Percentiles rank a stretch among this genome's conserved stretches.
Evolutionary conservation across 2,797 vertebrate species (phyloP).

Genomic region (Trichosurus vulpecula): DNA sequence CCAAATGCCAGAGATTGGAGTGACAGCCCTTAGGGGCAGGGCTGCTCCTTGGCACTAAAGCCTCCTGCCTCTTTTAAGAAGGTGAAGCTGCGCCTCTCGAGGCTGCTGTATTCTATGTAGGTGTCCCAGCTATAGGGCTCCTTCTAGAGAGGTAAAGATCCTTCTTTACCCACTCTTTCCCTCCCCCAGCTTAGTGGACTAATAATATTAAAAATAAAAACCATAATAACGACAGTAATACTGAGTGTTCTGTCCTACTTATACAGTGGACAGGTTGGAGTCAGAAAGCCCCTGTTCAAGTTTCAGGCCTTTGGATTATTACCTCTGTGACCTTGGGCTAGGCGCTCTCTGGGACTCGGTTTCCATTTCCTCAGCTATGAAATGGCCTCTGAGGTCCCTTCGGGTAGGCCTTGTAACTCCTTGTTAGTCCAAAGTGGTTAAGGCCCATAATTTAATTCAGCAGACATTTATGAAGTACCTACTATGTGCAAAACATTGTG

Average conservation of each 20-base stretch:
- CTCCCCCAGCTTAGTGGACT: background rate
- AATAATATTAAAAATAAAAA: background rate
- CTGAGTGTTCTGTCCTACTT: background rate
- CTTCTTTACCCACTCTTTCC: background rate
- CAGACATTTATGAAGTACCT: background rate
- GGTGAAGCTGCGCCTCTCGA: background rate
- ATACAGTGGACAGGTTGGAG: background rate
- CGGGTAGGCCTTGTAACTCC: background rate
- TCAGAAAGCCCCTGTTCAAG: background rate
- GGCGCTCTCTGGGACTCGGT: background rate
- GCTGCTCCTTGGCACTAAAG: background rate
- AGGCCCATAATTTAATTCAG: background rate
- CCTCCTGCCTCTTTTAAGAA: background rate
- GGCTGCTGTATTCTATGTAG: background rate
- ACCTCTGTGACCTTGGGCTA: background rate
- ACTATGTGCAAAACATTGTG: background rate
- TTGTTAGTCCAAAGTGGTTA: background rate
- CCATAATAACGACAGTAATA: background rate
- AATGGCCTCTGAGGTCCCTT: background rate
- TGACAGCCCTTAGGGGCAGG: background rate
- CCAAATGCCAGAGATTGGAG: background rate
- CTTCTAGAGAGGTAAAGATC: background rate
- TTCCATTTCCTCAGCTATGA: background rate
- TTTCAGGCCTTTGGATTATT: background rate
- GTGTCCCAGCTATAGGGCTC: background rate